These are phyloP conservation scores for Lepus townsendii DNA, from an alignment of 2,797 vertebrate species.

Conservation along the genomic window DNA sequence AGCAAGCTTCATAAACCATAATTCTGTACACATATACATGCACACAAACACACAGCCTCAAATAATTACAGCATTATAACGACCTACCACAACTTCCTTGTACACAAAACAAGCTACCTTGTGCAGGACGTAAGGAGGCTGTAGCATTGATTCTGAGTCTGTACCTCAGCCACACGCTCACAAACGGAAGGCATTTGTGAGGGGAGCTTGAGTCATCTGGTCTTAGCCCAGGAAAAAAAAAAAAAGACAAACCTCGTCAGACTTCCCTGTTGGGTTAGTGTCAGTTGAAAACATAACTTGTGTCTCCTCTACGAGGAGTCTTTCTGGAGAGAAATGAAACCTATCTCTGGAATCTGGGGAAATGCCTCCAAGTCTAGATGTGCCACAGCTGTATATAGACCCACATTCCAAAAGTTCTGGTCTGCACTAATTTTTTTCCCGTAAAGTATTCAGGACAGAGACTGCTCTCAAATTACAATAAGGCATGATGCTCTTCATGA, in stretches of 20 bases:
- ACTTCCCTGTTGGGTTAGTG: neutral
- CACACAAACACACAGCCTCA: neutral
- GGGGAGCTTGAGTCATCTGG: neutral
- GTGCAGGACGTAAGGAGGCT: neutral
- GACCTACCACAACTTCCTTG: neutral
- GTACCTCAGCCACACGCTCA: neutral
- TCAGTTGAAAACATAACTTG: neutral
- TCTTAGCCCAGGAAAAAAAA: neutral
- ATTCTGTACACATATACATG: neutral
- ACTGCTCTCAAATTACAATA: neutral
- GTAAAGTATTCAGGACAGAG: slow-evolving; percentile 20
- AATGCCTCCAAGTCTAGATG: slow-evolving; percentile 13
- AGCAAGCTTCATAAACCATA: slow-evolving; percentile 49
- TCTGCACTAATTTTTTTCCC: neutral
- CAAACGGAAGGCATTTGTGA: neutral
- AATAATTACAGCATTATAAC: slow-evolving; percentile 26
- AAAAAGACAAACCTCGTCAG: neutral
- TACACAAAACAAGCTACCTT: neutral
- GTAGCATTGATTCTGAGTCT: neutral
- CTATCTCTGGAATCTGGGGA: neutral
- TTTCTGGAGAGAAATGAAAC: slow-evolving; percentile 34
- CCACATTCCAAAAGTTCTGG: neutral
- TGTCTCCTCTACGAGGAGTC: neutral
- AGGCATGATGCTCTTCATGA: neutral
- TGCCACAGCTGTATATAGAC: neutral